Conservation (phyloP, 1,140 invertebrate genomes). For the Ephestia elutella region DNA sequence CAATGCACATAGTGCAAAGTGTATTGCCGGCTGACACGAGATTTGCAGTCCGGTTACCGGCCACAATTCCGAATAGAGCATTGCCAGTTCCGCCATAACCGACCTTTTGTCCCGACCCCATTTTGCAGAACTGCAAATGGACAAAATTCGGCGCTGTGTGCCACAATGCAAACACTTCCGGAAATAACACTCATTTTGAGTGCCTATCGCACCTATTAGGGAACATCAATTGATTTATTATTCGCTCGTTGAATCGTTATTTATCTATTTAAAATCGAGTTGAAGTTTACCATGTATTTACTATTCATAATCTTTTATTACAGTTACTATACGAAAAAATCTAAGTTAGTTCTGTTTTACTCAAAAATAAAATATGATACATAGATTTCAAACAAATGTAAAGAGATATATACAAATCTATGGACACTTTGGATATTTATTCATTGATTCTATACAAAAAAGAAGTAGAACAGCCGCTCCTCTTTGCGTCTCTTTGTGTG, state of each 20-base stretch:
- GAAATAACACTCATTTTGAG: conserved; percentile 37
- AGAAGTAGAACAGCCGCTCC: too few relatives aligned
- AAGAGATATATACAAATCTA: too few relatives aligned
- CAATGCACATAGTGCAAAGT: neutral
- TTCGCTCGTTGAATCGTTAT: neutral
- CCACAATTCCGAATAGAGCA: conserved; percentile 48
- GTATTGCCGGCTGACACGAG: conserved; percentile 25
- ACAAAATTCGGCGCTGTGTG: conserved; percentile 31
- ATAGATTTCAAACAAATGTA: too few relatives aligned
- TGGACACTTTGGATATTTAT: too few relatives aligned
- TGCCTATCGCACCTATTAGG: conserved; percentile 26
- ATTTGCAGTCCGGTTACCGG: conserved; percentile 28
- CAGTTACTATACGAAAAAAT: too few relatives aligned
- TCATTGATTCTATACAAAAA: too few relatives aligned
- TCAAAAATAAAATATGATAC: too few relatives aligned
- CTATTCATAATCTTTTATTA: neutral
- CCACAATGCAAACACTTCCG: conserved; percentile 23
- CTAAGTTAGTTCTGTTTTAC: too few relatives aligned
- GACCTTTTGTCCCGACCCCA: conserved; percentile 40
- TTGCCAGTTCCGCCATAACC: conserved; percentile 46
- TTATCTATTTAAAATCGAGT: neutral
- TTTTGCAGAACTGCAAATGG: conserved; percentile 39
- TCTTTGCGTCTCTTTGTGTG: too few relatives aligned
- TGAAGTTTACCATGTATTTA: neutral
- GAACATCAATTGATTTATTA: conserved; percentile 6